Conservation (phyloP, 2,113 vertebrate species). For the Tupaia chinensis region DNA sequence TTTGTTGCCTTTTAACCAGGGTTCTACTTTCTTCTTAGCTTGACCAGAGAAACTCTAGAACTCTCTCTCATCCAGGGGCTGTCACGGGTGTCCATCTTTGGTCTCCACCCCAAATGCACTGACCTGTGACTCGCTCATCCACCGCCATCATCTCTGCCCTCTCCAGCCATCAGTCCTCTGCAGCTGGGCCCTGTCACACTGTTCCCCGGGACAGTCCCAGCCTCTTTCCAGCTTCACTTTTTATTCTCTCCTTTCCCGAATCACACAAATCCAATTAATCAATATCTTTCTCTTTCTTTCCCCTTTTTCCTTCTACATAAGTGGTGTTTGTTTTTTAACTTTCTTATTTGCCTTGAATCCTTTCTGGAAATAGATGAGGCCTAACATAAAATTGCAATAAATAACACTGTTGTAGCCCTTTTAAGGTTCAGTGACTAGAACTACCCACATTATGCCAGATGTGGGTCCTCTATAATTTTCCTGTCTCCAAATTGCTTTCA, state of each 20-base stretch:
- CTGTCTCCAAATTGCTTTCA: slow-evolving; percentile 63
- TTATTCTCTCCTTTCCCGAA: not conserved
- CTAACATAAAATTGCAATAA: slow-evolving; percentile 51
- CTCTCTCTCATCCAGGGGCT: not conserved
- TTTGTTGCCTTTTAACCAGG: not conserved
- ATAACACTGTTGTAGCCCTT: not conserved
- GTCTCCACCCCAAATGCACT: not conserved
- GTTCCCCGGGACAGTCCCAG: not conserved
- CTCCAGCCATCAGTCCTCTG: accelerated
- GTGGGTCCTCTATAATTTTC: not conserved
- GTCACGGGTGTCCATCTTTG: not conserved
- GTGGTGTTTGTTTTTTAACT: not conserved
- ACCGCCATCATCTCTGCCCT: not conserved
- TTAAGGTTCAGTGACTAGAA: slow-evolving; percentile 38
- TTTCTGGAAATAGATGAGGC: slow-evolving; percentile 24
- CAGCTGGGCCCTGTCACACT: not conserved
- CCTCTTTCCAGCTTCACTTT: not conserved
- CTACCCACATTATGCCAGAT: not conserved
- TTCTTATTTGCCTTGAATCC: not conserved
- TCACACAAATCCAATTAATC: not conserved
- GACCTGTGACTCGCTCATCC: not conserved
- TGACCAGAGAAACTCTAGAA: slow-evolving; percentile 34
- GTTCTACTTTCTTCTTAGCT: slow-evolving; percentile 25
- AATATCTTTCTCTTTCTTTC: not conserved
- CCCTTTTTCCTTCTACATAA: not conserved